Conservation (phyloP, 2,113 vertebrate species). For the Halichoerus grypus region DNA sequence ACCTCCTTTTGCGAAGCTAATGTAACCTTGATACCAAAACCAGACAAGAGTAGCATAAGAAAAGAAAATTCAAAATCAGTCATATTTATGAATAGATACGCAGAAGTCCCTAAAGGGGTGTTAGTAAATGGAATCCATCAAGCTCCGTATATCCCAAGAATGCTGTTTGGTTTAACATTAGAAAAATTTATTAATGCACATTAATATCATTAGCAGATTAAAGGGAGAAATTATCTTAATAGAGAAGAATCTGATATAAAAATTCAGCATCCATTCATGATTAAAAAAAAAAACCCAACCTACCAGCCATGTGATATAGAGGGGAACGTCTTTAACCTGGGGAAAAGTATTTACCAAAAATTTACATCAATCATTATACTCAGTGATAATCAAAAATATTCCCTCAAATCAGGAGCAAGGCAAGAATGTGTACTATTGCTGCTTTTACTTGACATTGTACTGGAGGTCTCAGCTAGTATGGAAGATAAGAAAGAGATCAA, state of each 20-base stretch:
- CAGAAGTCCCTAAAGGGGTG: neutral
- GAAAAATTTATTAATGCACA: neutral
- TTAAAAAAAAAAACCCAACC: neutral
- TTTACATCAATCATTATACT: neutral
- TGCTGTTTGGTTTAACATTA: constrained; percentile 7
- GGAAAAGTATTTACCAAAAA: constrained; percentile 45
- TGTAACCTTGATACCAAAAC: neutral
- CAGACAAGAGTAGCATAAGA: constrained; percentile 25
- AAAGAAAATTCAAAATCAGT: constrained; percentile 25
- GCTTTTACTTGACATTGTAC: neutral
- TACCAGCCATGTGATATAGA: neutral
- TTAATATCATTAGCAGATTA: neutral
- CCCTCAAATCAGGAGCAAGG: neutral
- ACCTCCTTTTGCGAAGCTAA: neutral
- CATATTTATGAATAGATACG: constrained; percentile 11
- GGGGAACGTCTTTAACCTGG: neutral
- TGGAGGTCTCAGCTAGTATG: neutral
- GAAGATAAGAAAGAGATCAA: neutral
- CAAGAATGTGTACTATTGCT: neutral
- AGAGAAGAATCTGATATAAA: neutral
- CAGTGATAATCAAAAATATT: neutral
- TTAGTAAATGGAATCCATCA: neutral
- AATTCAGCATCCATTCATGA: neutral
- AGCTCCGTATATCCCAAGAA: neutral
- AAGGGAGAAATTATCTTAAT: constrained; percentile 10